Evolutionary conservation across 2,888 invertebrate genomes (phyloP).

Genomic region (Perithous albicinctus): DNA sequence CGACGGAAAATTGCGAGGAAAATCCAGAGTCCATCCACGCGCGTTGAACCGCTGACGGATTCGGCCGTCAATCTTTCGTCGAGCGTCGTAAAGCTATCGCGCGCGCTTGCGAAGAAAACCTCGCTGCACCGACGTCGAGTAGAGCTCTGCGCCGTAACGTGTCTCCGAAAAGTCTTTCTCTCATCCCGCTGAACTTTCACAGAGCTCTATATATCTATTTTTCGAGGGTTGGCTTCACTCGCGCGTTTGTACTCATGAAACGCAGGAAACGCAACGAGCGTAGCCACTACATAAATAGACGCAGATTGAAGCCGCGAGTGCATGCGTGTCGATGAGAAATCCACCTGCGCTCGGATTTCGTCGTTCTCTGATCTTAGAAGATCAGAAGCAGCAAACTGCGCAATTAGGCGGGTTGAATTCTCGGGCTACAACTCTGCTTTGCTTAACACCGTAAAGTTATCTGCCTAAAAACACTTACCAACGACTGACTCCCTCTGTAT

Average conservation of each 20-base stretch:
- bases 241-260: constrained; percentile 16
- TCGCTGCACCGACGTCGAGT: background rate
- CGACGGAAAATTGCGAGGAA: constrained; percentile 66
- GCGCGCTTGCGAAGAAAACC: constrained; percentile 55
- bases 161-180: constrained; percentile 19
- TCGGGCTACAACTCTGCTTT: constrained; percentile 50
- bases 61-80: constrained; percentile 83
- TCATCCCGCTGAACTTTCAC: constrained; percentile 23
- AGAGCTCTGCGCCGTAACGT: background rate
- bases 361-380: constrained; percentile 43
- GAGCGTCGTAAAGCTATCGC: constrained; percentile 79
- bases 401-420: constrained; percentile 33
- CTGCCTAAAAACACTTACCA: constrained; percentile 44
- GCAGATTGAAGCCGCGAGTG: constrained; percentile 25
- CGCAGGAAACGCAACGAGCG: constrained; percentile 3
- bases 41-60: constrained; percentile 80
- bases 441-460: background rate
- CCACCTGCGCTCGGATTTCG: constrained; percentile 55
- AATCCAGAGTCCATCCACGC: constrained; percentile 74
- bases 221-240: background rate
- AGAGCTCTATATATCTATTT: constrained; percentile 7
- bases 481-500: background rate
- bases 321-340: constrained; percentile 53
- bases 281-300: constrained; percentile 42
- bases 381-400: background rate